Percentiles rank a stretch among this genome's conserved stretches.
phyloP scores from a whole-genome alignment of 2,113 vertebrate species.

The Siphamia tubifer region DNA sequence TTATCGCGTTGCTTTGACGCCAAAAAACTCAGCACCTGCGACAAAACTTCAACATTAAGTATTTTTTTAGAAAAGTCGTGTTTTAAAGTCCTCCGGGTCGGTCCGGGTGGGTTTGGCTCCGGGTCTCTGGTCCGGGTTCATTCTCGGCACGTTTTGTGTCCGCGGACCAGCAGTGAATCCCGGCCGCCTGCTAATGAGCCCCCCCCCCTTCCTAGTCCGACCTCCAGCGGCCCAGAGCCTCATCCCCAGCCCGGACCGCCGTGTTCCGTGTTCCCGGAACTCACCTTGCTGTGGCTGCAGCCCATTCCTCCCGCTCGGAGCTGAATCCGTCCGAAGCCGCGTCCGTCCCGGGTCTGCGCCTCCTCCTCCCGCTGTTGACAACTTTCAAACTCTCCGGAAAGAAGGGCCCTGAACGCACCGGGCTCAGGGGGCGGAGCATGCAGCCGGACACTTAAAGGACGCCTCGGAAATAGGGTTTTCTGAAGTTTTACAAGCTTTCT shows the following conservation, averaged over 20 bases:
- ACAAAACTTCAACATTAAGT: too few relatives aligned
- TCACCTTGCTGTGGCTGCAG: constrained; percentile 74
- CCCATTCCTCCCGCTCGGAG: constrained; percentile 67
- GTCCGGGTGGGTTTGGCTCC: too few relatives aligned
- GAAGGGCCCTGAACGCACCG: constrained; percentile 31
- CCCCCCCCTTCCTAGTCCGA: neutral
- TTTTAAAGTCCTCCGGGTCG: too few relatives aligned
- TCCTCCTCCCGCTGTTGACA: constrained; percentile 32
- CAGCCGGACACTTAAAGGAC: constrained; percentile 17
- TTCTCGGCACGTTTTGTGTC: constrained; percentile 5
- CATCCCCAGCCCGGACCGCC: neutral
- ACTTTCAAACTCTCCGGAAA: constrained; percentile 47
- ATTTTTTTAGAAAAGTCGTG: too few relatives aligned
- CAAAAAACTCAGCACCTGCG: neutral
- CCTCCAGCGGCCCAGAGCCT: too few relatives aligned
- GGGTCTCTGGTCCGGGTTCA: too few relatives aligned
- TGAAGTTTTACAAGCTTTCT: neutral
- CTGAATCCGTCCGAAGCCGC: too few relatives aligned
- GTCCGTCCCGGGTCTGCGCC: neutral
- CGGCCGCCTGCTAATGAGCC: constrained; percentile 12
- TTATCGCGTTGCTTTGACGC: neutral
- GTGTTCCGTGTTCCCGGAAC: neutral
- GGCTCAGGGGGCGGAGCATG: constrained; percentile 9
- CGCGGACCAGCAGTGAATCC: neutral
- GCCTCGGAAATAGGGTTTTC: too few relatives aligned